These are phyloP conservation scores for Lasaia peninsularis DNA, from an alignment of 1,140 invertebrate species.

Conservation along the genomic window DNA sequence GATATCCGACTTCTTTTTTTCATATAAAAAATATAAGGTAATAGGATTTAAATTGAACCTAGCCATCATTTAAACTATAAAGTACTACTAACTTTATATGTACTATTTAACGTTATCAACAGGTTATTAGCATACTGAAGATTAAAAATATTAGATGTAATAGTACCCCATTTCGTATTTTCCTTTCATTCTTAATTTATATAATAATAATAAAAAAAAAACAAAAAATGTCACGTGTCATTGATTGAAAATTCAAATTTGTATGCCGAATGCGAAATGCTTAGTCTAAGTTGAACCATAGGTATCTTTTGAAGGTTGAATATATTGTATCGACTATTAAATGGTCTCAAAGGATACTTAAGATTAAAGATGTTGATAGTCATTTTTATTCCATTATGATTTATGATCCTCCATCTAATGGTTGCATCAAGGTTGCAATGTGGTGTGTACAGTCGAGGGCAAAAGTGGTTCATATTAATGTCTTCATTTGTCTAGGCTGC, in stretches of 20 bases:
- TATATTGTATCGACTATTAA: background rate
- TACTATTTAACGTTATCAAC: too few species aligned
- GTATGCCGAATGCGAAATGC: background rate
- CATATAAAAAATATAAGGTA: too few species aligned
- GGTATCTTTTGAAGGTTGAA: constrained; percentile 8
- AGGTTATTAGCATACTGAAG: too few species aligned
- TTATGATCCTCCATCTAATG: constrained; percentile 36
- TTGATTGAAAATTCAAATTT: background rate
- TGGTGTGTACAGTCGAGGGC: constrained; percentile 15
- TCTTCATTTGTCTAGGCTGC: background rate
- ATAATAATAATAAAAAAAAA: background rate
- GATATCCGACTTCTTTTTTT: too few species aligned
- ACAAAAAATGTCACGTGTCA: too few species aligned
- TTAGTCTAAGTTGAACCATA: background rate
- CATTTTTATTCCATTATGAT: constrained; percentile 33
- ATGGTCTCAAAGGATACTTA: constrained; percentile 21
- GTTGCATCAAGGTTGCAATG: constrained; percentile 37
- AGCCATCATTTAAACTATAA: too few species aligned
- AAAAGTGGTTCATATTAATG: background rate
- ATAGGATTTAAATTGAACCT: too few species aligned
- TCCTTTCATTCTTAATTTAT: too few species aligned
- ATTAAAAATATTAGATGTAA: too few species aligned
- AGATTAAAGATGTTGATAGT: constrained; percentile 21
- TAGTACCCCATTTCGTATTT: too few species aligned
- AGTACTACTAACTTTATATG: too few species aligned